phyloP scores from a whole-genome alignment of 2,797 vertebrate species.

The Coregonus ussuriensis region DNA sequence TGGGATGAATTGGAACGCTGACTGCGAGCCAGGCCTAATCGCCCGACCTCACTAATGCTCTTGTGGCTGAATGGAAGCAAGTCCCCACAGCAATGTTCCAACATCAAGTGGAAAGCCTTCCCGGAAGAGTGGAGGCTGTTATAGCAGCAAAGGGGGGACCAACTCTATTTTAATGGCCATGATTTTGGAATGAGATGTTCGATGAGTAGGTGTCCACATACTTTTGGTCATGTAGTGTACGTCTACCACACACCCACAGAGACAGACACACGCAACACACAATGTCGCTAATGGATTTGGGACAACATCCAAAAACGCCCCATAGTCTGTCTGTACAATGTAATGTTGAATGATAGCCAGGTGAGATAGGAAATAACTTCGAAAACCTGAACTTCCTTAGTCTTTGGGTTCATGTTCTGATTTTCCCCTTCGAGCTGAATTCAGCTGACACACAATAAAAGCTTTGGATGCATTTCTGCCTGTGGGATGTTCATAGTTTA shows the following conservation, averaged over 20 bases:
- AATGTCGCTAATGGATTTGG: slow-evolving; percentile 47
- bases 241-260: neutral
- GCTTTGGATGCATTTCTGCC: neutral
- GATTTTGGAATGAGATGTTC: too few relatives aligned
- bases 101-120: too few relatives aligned
- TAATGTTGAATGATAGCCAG: slow-evolving; percentile 46
- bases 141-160: too few relatives aligned
- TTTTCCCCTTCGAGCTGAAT: neutral
- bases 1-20: too few relatives aligned
- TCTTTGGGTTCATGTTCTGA: neutral
- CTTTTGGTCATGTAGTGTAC: too few relatives aligned
- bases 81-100: too few relatives aligned
- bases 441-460: neutral
- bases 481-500: neutral
- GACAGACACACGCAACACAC: slow-evolving; percentile 21
- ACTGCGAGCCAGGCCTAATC: too few relatives aligned
- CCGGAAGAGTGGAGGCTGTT: too few relatives aligned
- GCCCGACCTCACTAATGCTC: too few relatives aligned
- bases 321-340: slow-evolving; percentile 39
- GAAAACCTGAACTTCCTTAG: slow-evolving; percentile 3
- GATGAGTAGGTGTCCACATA: too few relatives aligned
- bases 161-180: too few relatives aligned
- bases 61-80: too few relatives aligned
- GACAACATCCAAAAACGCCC: slow-evolving; percentile 43
- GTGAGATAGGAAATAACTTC: slow-evolving; percentile 38